Evolutionary conservation across 2,888 invertebrate species (phyloP), one percentile per base, ranked within the genome.

Genomic region (Catonia carolina): DNA sequence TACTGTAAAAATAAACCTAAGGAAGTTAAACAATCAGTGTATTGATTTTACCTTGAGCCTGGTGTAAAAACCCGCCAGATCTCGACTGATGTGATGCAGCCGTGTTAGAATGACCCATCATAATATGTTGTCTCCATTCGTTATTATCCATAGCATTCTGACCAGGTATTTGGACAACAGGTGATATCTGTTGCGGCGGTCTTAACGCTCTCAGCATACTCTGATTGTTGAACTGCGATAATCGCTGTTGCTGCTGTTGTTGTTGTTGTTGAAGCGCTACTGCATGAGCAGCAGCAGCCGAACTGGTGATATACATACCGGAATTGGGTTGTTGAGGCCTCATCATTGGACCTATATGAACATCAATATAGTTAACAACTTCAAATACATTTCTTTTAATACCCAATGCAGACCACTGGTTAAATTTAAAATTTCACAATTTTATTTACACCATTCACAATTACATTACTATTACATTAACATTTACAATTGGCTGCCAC

Each of bases 31-130:
- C n/a, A n/a, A n/a, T n/a, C n/a, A n/a, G n/a, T n/a, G n/a, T n/a
- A n/a, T n/a, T n/a, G n/a, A n/a, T n/a, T 23, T 22, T 47, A 47
- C 47, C 27, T 52, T 52, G 52, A 37, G 35, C 22, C 22, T 59
- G 64, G 68, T 80, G 80, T 61, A 84, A 68, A 71, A 83, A 77
- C 71, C 84, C 27, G 8, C 27, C 8, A 27, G 27, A 8, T 8
- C 27, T 27, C 4, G 27, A 27, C 27, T 84, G 4, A 83, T 83
- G 68, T 84, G 84, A 61, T 79, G 79, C 71, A 80, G 80, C 58
- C 78, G 78, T 22, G n/a, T n/a, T n/a, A 78, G 70, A 55, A 71
- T 27, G 45, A 31, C 22, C 2, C 35, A 14, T 37, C 39, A 22
- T 37, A 31, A 52, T 12, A 14, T 35, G 31, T 33, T 35, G 15